A percentile compares a stretch with the other conserved stretches of the same genome.
phyloP scores from a whole-genome alignment of 2,888 invertebrate species.

The Tipula unca region DNA sequence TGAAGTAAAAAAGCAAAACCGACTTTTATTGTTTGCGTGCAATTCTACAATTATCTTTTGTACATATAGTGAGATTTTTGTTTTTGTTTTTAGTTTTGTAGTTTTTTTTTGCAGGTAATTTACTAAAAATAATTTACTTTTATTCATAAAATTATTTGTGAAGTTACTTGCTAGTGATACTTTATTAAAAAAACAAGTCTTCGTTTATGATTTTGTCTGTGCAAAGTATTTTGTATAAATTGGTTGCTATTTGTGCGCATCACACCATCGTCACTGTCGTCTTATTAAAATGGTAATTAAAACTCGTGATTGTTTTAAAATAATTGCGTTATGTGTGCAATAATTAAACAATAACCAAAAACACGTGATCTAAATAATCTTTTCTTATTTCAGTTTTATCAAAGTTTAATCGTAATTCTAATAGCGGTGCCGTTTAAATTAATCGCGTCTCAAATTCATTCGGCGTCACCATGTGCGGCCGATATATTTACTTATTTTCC shows the following conservation, averaged over 20 bases:
- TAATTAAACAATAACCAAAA: too few relatives aligned
- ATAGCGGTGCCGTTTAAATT: background rate
- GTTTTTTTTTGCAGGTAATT: background rate
- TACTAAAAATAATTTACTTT: background rate
- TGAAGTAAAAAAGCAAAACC: too few relatives aligned
- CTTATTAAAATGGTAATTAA: background rate
- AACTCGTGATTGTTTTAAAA: background rate
- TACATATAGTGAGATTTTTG: background rate
- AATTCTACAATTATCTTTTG: background rate
- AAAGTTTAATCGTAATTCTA: background rate
- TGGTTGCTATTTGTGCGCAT: too few relatives aligned
- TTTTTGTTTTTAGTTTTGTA: background rate
- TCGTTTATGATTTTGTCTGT: background rate
- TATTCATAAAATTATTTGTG: too few relatives aligned
- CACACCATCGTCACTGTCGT: too few relatives aligned
- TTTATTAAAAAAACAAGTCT: background rate
- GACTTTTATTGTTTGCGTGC: background rate
- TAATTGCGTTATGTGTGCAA: too few relatives aligned
- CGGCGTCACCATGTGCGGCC: background rate
- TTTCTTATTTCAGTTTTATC: background rate
- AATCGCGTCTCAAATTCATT: background rate
- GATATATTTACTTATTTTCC: background rate
- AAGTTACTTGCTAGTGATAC: background rate
- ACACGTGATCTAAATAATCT: too few relatives aligned
- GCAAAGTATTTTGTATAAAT: background rate